phyloP scores from a whole-genome alignment of 2,888 invertebrate genomes.

The Thereva nobilitata region DNA sequence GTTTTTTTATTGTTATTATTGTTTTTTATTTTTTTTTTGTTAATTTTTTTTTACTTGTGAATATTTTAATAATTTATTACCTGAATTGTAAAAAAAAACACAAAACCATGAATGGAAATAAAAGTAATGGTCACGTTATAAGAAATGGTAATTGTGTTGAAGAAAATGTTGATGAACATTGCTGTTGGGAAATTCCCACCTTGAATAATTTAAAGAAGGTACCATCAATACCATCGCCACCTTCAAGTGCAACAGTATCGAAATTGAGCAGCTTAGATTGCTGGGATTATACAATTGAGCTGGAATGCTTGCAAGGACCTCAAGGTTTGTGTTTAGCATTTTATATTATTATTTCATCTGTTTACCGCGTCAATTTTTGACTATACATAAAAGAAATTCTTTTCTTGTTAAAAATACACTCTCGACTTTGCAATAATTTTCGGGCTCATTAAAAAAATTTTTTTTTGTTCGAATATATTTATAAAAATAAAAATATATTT shows the following conservation, averaged over 20 bases:
- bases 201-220: constrained; percentile 5
- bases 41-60: too few relatives aligned
- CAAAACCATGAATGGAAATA: constrained; percentile 23
- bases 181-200: constrained; percentile 18
- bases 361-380: not conserved
- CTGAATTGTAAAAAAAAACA: not conserved
- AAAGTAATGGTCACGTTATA: constrained; percentile 18
- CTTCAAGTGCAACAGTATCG: constrained; percentile 41
- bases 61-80: not conserved
- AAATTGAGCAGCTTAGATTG: constrained; percentile 72
- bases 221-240: not conserved
- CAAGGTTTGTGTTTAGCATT: constrained; percentile 65
- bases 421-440: too few relatives aligned
- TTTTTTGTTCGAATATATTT: too few relatives aligned
- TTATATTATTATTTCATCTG: not conserved
- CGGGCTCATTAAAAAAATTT: too few relatives aligned
- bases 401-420: not conserved
- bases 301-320: constrained; percentile 77
- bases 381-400: not conserved
- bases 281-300: constrained; percentile 84
- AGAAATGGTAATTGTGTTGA: constrained; percentile 16
- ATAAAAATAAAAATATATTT: too few relatives aligned
- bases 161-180: constrained; percentile 23
- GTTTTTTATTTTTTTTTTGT: too few relatives aligned
- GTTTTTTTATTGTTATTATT: not conserved